A percentile compares a stretch with the other conserved stretches of the same genome.
phyloP scores from a whole-genome alignment of 2,797 vertebrate genomes.

The Micrastur ruficollis region DNA sequence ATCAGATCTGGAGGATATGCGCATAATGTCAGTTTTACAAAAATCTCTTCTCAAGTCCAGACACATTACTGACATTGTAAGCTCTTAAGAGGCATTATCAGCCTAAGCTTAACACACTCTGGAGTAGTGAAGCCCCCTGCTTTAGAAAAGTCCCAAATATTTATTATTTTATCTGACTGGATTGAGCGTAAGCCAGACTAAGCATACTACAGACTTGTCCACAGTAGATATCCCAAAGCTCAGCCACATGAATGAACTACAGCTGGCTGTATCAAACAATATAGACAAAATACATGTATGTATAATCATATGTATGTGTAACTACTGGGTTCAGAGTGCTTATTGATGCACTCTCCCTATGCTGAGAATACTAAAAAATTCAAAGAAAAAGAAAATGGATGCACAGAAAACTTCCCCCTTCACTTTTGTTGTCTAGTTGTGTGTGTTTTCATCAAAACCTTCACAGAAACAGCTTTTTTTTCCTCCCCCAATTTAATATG shows the following conservation, averaged over 20 bases:
- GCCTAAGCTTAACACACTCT: conserved; percentile 4
- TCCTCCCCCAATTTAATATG: background rate
- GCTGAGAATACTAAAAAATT: background rate
- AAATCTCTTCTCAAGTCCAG: conserved; percentile 19
- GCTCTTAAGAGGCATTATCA: conserved; percentile 43
- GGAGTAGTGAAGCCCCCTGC: background rate
- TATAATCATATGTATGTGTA: too few species aligned
- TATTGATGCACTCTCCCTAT: background rate
- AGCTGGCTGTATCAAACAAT: background rate
- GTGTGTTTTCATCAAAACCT: background rate
- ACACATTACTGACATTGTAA: conserved; percentile 14
- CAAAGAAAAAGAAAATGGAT: background rate
- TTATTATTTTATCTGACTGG: conserved; percentile 10
- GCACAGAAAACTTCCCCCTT: background rate
- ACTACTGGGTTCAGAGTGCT: background rate
- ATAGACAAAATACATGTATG: background rate
- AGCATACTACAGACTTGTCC: background rate
- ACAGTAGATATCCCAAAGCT: background rate
- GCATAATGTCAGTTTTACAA: background rate
- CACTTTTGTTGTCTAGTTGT: background rate
- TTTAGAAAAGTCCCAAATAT: conserved; percentile 12
- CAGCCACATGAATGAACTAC: background rate
- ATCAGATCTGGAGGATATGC: background rate
- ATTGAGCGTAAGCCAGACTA: background rate
- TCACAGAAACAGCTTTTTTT: background rate